Conservation (phyloP, 2,888 invertebrate genomes). For the Chorisops tibialis region DNA sequence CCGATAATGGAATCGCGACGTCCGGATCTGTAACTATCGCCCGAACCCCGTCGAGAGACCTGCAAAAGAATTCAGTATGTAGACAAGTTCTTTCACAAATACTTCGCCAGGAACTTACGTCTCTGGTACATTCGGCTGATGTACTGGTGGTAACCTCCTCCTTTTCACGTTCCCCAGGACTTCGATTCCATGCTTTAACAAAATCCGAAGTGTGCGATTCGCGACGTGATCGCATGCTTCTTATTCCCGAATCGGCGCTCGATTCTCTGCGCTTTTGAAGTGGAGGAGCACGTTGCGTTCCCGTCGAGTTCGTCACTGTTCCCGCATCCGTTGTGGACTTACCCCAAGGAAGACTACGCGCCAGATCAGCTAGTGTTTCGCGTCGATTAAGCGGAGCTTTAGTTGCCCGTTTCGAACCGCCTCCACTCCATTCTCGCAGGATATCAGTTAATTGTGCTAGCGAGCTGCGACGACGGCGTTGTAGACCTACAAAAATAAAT, state of each 20-base stretch:
- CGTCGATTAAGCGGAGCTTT: conserved; percentile 74
- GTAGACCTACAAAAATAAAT: conserved; percentile 53
- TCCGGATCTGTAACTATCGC: conserved; percentile 65
- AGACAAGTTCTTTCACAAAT: not conserved
- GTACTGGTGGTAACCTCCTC: conserved; percentile 34
- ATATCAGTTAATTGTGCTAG: conserved; percentile 87
- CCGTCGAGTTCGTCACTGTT: conserved; percentile 36
- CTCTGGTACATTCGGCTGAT: conserved; percentile 35
- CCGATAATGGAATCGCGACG: conserved; percentile 65
- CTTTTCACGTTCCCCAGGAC: conserved; percentile 52
- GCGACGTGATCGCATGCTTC: conserved; percentile 69
- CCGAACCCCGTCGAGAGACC: conserved; percentile 60
- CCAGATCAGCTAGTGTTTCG: conserved; percentile 84
- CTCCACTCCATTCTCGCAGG: conserved; percentile 80
- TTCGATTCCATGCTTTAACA: conserved; percentile 66
- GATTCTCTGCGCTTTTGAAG: conserved; percentile 77
- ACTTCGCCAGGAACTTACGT: conserved; percentile 31
- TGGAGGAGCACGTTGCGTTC: conserved; percentile 55
- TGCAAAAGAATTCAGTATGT: conserved; percentile 29
- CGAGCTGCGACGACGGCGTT: conserved; percentile 76
- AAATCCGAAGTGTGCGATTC: conserved; percentile 74
- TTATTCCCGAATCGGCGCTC: conserved; percentile 81
- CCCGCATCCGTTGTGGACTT: conserved; percentile 60
- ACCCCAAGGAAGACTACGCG: conserved; percentile 80
- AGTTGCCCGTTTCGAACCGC: conserved; percentile 55